Percentiles rank a stretch among this genome's conserved stretches.
Conservation (phyloP, 2,113 vertebrate species). For the Platysteira castanea region DNA sequence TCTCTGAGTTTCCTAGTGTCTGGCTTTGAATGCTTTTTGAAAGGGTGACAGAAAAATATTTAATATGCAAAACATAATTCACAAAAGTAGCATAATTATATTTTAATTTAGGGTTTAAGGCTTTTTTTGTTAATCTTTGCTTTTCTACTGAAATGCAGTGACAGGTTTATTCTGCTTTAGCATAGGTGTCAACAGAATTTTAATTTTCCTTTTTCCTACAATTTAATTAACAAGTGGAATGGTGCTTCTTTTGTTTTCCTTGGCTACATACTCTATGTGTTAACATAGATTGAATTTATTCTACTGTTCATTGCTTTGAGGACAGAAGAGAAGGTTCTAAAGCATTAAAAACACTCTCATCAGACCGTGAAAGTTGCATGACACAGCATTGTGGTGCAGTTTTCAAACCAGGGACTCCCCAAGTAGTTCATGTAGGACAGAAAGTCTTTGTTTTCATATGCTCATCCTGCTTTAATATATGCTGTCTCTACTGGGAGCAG, state of each 20-base stretch:
- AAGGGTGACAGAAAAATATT: neutral
- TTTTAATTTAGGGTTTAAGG: neutral
- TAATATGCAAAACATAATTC: neutral
- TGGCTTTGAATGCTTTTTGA: neutral
- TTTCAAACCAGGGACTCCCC: neutral
- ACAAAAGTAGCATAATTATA: neutral
- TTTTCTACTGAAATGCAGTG: neutral
- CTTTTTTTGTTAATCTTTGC: neutral
- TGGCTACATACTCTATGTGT: neutral
- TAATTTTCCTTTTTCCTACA: neutral
- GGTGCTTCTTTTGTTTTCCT: neutral
- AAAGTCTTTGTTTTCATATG: slow-evolving; percentile 1
- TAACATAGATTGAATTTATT: neutral
- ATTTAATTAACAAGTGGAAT: neutral
- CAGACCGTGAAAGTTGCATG: neutral
- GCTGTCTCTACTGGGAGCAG: neutral
- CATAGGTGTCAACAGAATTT: neutral
- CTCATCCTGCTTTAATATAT: neutral
- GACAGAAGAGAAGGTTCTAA: neutral
- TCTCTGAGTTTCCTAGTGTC: neutral
- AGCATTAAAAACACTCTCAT: neutral
- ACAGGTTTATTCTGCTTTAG: neutral
- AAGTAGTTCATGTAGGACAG: neutral
- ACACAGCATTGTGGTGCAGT: neutral
- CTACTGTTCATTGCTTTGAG: neutral